These are phyloP conservation scores for Novumbra hubbsi DNA, from an alignment of 2,797 vertebrate species.

Conservation along the genomic window DNA sequence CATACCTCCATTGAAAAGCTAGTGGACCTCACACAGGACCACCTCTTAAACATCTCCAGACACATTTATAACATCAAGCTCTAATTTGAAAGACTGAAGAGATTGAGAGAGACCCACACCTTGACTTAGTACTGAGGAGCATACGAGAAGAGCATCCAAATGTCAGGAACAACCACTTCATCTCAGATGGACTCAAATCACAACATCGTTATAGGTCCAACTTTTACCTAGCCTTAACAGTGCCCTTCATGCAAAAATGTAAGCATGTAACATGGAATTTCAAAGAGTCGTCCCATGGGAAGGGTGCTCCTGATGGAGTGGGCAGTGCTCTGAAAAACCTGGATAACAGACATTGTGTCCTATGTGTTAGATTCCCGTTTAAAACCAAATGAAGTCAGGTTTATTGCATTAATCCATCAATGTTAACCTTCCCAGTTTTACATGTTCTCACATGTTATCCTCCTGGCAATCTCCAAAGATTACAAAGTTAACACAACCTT, in stretches of 20 bases:
- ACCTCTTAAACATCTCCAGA: too few species aligned
- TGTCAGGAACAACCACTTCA: not conserved
- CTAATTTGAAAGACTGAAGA: too few species aligned
- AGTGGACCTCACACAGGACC: not conserved
- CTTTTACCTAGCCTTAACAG: slow-evolving; percentile 14
- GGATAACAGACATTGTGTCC: too few species aligned
- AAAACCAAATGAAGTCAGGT: slow-evolving; percentile 13
- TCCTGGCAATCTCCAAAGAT: too few species aligned
- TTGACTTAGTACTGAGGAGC: too few species aligned
- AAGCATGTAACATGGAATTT: slow-evolving; percentile 20
- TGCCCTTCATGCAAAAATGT: slow-evolving; percentile 18
- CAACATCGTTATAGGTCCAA: not conserved
- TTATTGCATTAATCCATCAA: too few species aligned
- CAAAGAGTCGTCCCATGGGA: slow-evolving; percentile 17
- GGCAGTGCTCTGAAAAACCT: slow-evolving; percentile 18
- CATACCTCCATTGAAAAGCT: not conserved
- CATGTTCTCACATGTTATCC: too few species aligned
- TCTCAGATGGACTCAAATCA: slow-evolving; percentile 3
- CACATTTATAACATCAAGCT: too few species aligned
- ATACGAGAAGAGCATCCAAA: too few species aligned
- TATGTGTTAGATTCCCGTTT: slow-evolving; percentile 19
- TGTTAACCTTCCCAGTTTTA: too few species aligned
- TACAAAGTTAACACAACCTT: too few species aligned
- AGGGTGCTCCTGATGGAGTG: slow-evolving; percentile 23
- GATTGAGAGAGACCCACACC: too few species aligned